Evolutionary conservation across 2,888 invertebrate genomes (phyloP).

Genomic region (Marronus borbonicus): DNA sequence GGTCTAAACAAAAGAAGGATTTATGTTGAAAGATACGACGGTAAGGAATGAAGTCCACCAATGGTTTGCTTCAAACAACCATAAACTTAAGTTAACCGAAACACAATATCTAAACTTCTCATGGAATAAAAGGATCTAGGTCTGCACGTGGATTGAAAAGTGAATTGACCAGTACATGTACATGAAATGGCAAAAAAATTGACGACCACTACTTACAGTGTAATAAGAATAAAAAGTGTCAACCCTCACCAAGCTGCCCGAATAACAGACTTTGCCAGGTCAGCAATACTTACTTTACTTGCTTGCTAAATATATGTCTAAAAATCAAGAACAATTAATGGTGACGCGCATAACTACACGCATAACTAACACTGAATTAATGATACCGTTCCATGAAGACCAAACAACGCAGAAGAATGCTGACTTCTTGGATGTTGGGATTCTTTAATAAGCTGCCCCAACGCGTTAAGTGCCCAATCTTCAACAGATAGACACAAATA

Average conservation of each 20-base stretch:
- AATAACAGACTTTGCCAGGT: neutral
- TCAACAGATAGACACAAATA: too few species aligned
- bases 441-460: neutral
- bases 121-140: neutral
- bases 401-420: neutral
- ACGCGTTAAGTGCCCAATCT: too few species aligned
- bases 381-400: neutral
- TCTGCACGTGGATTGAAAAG: neutral
- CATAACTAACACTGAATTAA: neutral
- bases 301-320: neutral
- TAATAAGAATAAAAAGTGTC: neutral
- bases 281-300: neutral
- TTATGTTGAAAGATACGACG: neutral
- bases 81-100: neutral
- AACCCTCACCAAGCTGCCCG: neutral
- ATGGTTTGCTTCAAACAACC: neutral
- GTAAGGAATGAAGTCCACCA: neutral
- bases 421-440: neutral
- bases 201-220: neutral
- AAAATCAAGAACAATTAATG: neutral
- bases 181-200: neutral
- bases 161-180: neutral
- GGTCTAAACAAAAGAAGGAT: neutral
- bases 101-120: neutral
- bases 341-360: neutral